A percentile compares a stretch with the other conserved stretches of the same genome.
Evolutionary conservation across 2,113 vertebrate species (phyloP).

Genomic region (Thalassarche chlororhynchos): DNA sequence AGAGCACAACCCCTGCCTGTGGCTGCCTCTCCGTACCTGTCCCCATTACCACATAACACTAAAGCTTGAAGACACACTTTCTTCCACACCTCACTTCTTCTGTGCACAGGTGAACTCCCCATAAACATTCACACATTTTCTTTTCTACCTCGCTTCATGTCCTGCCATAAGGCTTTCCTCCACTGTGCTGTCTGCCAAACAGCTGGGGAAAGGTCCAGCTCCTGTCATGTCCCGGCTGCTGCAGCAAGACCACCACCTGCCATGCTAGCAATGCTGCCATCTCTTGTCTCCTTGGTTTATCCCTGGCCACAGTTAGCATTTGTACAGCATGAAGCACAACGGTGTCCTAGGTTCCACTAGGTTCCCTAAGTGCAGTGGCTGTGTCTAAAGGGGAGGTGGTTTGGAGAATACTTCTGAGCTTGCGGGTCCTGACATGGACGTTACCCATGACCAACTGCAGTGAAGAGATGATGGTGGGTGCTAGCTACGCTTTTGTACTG

Average conservation of each 20-base stretch:
- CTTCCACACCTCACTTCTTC: not conserved
- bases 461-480: not conserved
- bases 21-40: not conserved
- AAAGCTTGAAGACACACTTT: not conserved
- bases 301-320: not conserved
- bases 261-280: not conserved
- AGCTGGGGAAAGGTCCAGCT: not conserved
- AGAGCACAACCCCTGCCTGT: not conserved
- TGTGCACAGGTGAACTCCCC: not conserved
- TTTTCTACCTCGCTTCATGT: not conserved
- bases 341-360: not conserved
- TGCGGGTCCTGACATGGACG: not conserved
- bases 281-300: not conserved
- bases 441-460: not conserved
- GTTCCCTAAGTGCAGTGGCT: not conserved
- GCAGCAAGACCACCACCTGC: not conserved
- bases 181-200: not conserved
- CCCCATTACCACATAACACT: not conserved
- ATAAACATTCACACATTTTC: not conserved
- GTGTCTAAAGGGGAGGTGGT: not conserved
- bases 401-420: not conserved
- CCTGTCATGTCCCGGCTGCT: not conserved
- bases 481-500: not conserved
- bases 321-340: not conserved
- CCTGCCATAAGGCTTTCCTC: not conserved